These are phyloP conservation scores for Bicyclus anynana DNA, from an alignment of 1,140 invertebrate genomes.

Conservation along the genomic window DNA sequence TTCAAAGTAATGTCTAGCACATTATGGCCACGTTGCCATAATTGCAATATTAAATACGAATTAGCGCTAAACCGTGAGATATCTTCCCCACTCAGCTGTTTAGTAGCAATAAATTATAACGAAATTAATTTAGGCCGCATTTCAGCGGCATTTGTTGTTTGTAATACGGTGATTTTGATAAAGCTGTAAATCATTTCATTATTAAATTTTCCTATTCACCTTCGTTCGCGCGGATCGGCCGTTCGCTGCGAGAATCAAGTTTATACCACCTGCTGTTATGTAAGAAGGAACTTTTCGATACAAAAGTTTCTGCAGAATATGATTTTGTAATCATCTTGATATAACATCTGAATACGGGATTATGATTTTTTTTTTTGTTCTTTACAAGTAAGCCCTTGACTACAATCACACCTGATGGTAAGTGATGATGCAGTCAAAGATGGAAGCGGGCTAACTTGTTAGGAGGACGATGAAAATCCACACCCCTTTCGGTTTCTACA, in stretches of 20 bases:
- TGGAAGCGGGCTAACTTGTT: too few relatives aligned
- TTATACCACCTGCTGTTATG: conserved; percentile 2
- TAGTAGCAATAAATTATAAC: conserved; percentile 31
- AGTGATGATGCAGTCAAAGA: too few relatives aligned
- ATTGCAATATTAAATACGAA: conserved; percentile 13
- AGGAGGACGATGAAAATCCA: too few relatives aligned
- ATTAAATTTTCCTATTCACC: conserved; percentile 30
- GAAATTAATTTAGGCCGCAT: conserved; percentile 34
- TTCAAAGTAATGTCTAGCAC: background rate
- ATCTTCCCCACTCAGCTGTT: conserved; percentile 12
- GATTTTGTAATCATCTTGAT: too few relatives aligned
- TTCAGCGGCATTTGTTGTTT: conserved; percentile 30
- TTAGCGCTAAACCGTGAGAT: conserved; percentile 8
- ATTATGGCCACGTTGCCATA: background rate
- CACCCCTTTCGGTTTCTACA: too few relatives aligned
- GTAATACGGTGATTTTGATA: conserved; percentile 32
- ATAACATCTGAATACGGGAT: too few relatives aligned
- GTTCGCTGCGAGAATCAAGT: conserved; percentile 4
- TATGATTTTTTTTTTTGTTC: too few relatives aligned
- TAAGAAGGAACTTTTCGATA: background rate
- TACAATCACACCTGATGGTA: too few relatives aligned
- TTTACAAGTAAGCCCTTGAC: too few relatives aligned
- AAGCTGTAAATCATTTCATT: conserved; percentile 31
- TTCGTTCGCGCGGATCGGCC: conserved; percentile 15
- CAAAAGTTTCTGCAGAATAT: too few relatives aligned